Evolutionary conservation across 2,797 vertebrate genomes (phyloP).

Genomic region (Vireo griseus): DNA sequence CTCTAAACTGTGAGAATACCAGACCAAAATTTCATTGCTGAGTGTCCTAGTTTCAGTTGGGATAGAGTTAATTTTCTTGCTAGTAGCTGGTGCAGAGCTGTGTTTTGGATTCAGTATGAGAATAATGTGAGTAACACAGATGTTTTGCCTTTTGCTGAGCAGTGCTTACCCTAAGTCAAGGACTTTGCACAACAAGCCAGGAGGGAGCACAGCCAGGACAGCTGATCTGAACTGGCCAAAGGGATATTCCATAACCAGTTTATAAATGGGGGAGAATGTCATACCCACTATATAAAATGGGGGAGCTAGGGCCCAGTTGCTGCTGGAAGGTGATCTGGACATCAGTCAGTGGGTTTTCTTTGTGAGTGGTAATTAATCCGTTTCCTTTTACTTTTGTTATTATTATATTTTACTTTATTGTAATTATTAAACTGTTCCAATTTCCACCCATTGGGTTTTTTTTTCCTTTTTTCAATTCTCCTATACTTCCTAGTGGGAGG

Average conservation of each 20-base stretch:
- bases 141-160: neutral
- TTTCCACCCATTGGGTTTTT: neutral
- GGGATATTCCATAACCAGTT: neutral
- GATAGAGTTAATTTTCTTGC: neutral
- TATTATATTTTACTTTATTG: neutral
- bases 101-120: neutral
- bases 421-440: neutral
- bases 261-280: neutral
- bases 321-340: neutral
- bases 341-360: neutral
- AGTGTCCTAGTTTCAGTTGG: neutral
- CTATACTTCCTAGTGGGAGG: neutral
- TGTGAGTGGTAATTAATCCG: neutral
- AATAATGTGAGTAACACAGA: neutral
- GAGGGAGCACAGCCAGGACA: neutral
- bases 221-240: neutral
- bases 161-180: neutral
- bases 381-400: neutral
- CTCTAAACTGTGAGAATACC: neutral
- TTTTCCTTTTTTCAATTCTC: neutral
- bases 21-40: neutral
- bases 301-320: neutral
- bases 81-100: neutral
- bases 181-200: neutral
- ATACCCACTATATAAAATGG: neutral